These are phyloP conservation scores for Manis crassicaudata DNA, from an alignment of 2,797 vertebrate species.

Conservation along the genomic window DNA sequence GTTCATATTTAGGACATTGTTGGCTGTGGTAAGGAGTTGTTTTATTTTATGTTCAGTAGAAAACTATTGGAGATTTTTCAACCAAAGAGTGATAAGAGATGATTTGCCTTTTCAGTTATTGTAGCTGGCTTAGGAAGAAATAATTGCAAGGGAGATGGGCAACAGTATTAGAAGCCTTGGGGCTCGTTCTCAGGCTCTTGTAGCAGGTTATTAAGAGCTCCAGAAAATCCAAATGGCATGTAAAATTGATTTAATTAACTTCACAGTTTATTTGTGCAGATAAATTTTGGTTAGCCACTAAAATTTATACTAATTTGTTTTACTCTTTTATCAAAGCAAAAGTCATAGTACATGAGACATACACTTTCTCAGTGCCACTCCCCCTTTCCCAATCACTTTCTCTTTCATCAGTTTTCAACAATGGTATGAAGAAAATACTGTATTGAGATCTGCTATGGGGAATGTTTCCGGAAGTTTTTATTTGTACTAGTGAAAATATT, in stretches of 20 bases:
- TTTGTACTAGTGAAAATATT: slow-evolving; percentile 16
- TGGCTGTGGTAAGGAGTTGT: background rate
- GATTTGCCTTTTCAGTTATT: background rate
- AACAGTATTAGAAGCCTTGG: background rate
- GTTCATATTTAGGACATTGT: background rate
- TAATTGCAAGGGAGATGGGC: background rate
- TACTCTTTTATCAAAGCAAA: slow-evolving; percentile 10
- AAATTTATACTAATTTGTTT: slow-evolving; percentile 32
- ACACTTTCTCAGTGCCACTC: background rate
- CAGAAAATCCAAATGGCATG: background rate
- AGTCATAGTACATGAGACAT: background rate
- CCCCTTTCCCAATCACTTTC: background rate
- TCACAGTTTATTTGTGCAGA: slow-evolving; percentile 4
- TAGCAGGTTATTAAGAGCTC: background rate
- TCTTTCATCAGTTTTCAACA: background rate
- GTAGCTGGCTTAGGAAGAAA: background rate
- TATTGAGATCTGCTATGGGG: background rate
- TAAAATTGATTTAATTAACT: background rate
- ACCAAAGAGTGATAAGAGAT: background rate
- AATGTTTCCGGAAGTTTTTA: background rate
- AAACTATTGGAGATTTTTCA: background rate
- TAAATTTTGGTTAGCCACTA: slow-evolving; percentile 9
- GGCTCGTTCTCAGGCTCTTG: background rate
- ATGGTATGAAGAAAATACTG: background rate
- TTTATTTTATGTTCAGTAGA: background rate